Percentiles rank a stretch among this genome's conserved stretches.
These are phyloP conservation scores for Antennarius maculatus DNA, from an alignment of 2,797 vertebrate genomes.

Conservation along the genomic window DNA sequence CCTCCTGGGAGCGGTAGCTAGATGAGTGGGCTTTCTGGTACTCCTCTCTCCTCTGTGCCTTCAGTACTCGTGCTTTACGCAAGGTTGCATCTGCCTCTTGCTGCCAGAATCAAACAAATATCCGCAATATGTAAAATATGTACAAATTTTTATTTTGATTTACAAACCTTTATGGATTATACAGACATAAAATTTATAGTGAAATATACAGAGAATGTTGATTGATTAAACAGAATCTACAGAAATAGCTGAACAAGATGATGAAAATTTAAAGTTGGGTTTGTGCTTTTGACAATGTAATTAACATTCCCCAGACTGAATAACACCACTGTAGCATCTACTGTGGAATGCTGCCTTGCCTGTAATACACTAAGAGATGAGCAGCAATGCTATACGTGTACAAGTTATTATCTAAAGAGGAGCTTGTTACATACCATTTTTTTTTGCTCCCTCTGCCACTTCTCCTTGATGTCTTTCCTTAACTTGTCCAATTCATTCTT, in stretches of 20 bases:
- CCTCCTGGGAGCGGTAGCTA: conserved; percentile 90
- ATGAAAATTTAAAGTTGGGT: background rate
- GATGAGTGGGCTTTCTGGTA: conserved; percentile 91
- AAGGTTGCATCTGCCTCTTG: conserved; percentile 91
- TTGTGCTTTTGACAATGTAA: conserved; percentile 5
- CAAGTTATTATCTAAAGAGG: background rate
- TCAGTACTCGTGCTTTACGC: conserved; percentile 88
- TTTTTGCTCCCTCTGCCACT: conserved; percentile 96
- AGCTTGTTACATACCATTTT: conserved; percentile 91
- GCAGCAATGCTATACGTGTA: background rate
- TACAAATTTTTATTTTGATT: background rate
- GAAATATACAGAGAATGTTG: no score
- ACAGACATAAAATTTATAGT: no score
- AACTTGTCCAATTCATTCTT: conserved; percentile 95
- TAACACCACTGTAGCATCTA: conserved; percentile 11
- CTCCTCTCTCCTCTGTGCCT: conserved; percentile 92
- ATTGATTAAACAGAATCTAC: background rate
- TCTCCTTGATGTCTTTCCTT: conserved; percentile 97
- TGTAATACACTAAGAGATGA: background rate
- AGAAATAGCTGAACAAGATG: background rate
- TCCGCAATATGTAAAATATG: conserved; percentile 29
- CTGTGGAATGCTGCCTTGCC: conserved; percentile 17
- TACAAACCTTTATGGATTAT: no score
- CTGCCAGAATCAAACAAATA: conserved; percentile 81
- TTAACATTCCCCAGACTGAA: background rate